Base-by-base conservation (phyloP, 2,888 invertebrate genomes). In the Papilio elwesi region DNA sequence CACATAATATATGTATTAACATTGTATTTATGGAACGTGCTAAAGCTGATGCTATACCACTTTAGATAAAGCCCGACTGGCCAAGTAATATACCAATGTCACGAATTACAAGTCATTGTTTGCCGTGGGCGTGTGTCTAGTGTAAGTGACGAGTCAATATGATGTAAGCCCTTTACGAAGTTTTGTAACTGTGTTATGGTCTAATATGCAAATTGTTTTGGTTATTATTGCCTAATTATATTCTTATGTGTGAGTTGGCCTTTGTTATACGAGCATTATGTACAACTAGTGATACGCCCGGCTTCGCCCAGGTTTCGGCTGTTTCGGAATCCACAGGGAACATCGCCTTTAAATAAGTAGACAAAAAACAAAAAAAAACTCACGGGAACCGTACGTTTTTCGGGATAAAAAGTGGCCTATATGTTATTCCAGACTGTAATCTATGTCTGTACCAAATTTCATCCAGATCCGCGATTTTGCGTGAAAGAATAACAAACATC, bases 161-260 rank as follows among this genome's bases (percentile, higher is more conserved):
- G 68, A 68, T 72, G 72, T 72, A 72, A 72, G 53, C 68, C 63
- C 68, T 72, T 63, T 68, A 49, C 15, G 51, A 48, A 13, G 48
- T 72, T 72, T 59, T 68, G 49, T 38, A 62, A 68, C 63, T 15
- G 38, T 9, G 9, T 62, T 43, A n/a, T 43, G 9, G 2, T 38
- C 59, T 43, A n/a, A 43, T 62, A 62, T 62, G n/a, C 43, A 43
- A 62, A 62, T 62, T 15, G 10, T 11, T 5, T 1, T 26, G 26
- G 38, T n/a, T 43, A 59, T 57, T 43, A 62, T 62, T 62, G 59
- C 1, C 15, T 38, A 43, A 62, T 43, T 62, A 62, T 62, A 62
- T 38, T 59, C 15, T 1, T 62, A 43, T n/a, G 9, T 59, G 36
- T 59, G 59, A 59, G n/a, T 6, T 36, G 0, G 12, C 26, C 36